Evolutionary conservation across 2,888 invertebrate genomes (phyloP).

Genomic region (Ischnura elegans): DNA sequence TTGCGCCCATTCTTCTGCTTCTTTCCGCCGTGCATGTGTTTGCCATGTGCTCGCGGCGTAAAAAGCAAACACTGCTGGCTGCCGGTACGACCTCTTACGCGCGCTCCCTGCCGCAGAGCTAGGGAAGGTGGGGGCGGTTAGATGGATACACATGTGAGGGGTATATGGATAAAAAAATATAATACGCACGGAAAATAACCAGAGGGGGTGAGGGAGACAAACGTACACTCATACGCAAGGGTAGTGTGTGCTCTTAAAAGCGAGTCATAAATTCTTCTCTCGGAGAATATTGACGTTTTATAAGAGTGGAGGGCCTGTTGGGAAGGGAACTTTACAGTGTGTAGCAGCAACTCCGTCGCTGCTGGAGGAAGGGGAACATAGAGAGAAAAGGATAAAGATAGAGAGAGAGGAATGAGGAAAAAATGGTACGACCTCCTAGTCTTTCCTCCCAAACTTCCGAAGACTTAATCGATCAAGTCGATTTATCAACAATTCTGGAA

Average conservation of each 20-base stretch:
- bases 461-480: constrained; percentile 26
- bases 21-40: neutral
- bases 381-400: neutral
- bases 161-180: neutral
- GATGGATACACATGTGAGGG: neutral
- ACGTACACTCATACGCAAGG: too few relatives aligned
- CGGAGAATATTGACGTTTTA: constrained; percentile 17
- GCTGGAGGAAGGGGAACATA: neutral
- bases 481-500: neutral
- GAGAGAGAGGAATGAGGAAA: neutral
- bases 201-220: too few relatives aligned
- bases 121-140: neutral
- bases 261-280: constrained; percentile 32
- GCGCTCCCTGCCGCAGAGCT: neutral
- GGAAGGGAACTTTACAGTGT: neutral
- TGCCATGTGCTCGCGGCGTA: constrained; percentile 8
- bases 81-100: neutral
- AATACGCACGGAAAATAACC: neutral
- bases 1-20: neutral
- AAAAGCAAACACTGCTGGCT: neutral
- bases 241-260: neutral
- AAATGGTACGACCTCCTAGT: too few relatives aligned
- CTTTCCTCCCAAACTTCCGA: neutral
- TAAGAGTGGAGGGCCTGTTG: neutral
- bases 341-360: neutral